Base-by-base conservation (phyloP, 1,140 invertebrate genomes). In the Camponotus vicinus region DNA sequence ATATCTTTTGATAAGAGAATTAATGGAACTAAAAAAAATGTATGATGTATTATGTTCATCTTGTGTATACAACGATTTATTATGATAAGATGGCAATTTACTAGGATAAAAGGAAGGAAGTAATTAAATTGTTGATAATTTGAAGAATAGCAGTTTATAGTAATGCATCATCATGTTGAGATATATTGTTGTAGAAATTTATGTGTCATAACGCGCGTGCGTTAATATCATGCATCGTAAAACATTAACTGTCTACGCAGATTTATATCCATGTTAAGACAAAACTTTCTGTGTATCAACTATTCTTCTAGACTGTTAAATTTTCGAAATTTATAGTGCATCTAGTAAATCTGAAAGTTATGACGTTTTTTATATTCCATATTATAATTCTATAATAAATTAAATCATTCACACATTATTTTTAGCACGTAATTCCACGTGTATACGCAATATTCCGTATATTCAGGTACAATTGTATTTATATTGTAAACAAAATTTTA, bases 121-220 rank as follows among this genome's bases (percentile, higher is more conserved):
- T 76, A 61, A 77, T 77, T 63, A 45, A 77, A 77, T 64, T 77
- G 55, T 77, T 77, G 13, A 52, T 21, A 13, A 15, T 77, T 77
- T 64, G 40, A 64, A 32, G 37, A 63, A 77, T 77, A 64, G 40
- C 59, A 42, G 45, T 77, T 77, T 77, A 18, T 61, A 61, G 7
- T 77, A 63, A 63, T 63, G 15, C 15, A 77, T 63, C 8, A 15
- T 59, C 13, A 63, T 42, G 3, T 27, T 77, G 21, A 45, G 32
- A 32, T 63, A 61, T 34, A 15, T 75, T 64, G 40, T 2, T 77
- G 1, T 0, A 64, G 2, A 8, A 64, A 27, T 64, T 61, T n/a
- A 42, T 42, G 21, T 11, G 8, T 21, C 15, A 9, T 21, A 61
- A 45, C 1, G 27, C 27, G 27, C 27, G 27, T 27, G 27, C 9